A percentile compares a stretch with the other conserved stretches of the same genome.
Evolutionary conservation across 2,797 vertebrate genomes (phyloP).

Genomic region (Naso thynnoides): DNA sequence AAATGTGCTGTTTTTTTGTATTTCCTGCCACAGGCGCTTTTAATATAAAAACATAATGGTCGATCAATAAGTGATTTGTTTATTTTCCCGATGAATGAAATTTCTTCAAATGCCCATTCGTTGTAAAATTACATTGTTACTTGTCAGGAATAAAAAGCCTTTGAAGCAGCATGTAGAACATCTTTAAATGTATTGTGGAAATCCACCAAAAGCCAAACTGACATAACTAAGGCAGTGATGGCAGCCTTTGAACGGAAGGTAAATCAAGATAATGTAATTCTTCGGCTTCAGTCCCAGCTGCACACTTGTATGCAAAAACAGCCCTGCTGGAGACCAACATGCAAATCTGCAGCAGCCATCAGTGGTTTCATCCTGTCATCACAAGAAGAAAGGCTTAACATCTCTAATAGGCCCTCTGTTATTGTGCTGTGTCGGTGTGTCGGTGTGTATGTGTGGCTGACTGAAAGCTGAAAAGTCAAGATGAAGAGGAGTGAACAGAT

Average conservation of each 20-base stretch:
- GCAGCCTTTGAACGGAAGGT: background rate
- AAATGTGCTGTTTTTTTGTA: too few relatives aligned
- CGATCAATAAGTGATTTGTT: too few relatives aligned
- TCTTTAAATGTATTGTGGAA: background rate
- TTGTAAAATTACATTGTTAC: background rate
- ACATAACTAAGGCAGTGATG: background rate
- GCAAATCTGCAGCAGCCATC: constrained; percentile 16
- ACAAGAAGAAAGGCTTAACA: constrained; percentile 3
- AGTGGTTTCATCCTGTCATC: constrained; percentile 17
- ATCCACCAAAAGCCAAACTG: background rate
- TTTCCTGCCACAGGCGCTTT: too few relatives aligned
- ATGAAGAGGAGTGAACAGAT: constrained; percentile 45
- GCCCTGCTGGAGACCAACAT: background rate
- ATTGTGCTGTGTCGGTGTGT: constrained; percentile 10
- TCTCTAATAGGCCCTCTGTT: constrained; percentile 16
- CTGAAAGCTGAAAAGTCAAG: constrained; percentile 17
- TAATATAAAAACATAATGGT: too few relatives aligned
- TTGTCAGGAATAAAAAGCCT: background rate
- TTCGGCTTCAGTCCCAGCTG: constrained; percentile 8
- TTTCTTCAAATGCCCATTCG: too few relatives aligned
- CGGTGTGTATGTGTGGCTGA: background rate
- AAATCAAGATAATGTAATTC: background rate
- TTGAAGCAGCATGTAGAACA: background rate
- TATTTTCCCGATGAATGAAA: too few relatives aligned
- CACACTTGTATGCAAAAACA: constrained; percentile 13